Percentiles rank a stretch among this genome's conserved stretches.
Conservation (phyloP, 2,113 vertebrate genomes). For the Megaleporinus macrocephalus region DNA sequence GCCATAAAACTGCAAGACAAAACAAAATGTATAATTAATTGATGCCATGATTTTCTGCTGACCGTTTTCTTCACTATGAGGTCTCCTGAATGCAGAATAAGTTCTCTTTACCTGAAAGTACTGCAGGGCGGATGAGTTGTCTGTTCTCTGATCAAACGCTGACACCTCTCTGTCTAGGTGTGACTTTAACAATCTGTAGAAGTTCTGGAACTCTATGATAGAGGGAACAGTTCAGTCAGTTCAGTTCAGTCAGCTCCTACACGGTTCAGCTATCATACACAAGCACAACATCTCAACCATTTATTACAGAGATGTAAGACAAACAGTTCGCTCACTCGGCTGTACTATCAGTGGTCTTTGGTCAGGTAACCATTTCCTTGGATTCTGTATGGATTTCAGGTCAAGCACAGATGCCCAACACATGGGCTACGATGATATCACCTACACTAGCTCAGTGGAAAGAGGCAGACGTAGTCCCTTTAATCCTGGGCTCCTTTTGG, state of each 20-base stretch:
- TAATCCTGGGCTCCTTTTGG: slow-evolving; percentile 1
- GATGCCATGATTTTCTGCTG: too few relatives aligned
- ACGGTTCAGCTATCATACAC: background rate
- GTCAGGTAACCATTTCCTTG: background rate
- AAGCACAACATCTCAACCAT: background rate
- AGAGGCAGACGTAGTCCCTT: background rate
- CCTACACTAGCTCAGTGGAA: slow-evolving; percentile 4
- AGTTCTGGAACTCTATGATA: slow-evolving; percentile 70
- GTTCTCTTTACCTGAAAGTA: slow-evolving; percentile 73
- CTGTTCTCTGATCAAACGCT: slow-evolving; percentile 63
- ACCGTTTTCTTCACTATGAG: background rate
- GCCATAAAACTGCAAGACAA: slow-evolving; percentile 76
- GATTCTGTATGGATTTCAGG: background rate
- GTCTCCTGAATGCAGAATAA: background rate
- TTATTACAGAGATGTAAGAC: background rate
- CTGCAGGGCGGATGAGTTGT: slow-evolving; percentile 65
- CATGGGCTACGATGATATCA: background rate
- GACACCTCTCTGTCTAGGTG: slow-evolving; percentile 54
- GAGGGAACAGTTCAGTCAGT: background rate
- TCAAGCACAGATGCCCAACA: slow-evolving; percentile 41
- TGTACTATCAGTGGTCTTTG: background rate
- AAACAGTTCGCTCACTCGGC: background rate
- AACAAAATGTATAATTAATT: slow-evolving; percentile 22
- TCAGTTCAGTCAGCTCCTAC: background rate
- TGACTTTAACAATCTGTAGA: slow-evolving; percentile 67